phyloP scores from a whole-genome alignment of 2,797 vertebrate genomes.

The Aphelocoma californica region DNA sequence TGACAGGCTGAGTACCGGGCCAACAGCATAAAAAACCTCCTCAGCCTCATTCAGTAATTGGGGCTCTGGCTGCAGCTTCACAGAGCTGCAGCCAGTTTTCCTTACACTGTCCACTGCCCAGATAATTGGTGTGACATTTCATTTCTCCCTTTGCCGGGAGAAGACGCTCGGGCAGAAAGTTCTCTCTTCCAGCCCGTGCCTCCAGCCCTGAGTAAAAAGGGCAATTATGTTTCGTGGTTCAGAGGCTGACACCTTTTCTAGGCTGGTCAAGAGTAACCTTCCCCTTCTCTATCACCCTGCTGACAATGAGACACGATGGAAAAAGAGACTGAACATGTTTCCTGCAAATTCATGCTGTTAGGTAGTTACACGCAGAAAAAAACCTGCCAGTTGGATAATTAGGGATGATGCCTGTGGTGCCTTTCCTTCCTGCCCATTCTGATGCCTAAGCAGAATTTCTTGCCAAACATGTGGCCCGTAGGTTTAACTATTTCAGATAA shows the following conservation, averaged over 20 bases:
- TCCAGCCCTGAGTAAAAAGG: background rate
- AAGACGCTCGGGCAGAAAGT: constrained; percentile 16
- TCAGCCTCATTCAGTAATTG: constrained; percentile 17
- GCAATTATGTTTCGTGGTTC: background rate
- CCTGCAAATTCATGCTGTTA: background rate
- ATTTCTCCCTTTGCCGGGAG: constrained; percentile 31
- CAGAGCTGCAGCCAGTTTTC: background rate
- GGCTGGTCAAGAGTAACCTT: background rate
- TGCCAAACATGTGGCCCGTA: background rate
- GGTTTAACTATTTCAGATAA: background rate
- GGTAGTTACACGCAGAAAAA: constrained; percentile 2
- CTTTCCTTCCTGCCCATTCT: background rate
- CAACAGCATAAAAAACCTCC: background rate
- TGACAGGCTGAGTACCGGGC: background rate
- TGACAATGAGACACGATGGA: background rate
- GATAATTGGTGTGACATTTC: constrained; percentile 69
- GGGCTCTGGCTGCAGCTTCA: background rate
- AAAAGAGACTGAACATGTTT: accelerated
- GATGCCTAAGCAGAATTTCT: background rate
- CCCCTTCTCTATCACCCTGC: background rate
- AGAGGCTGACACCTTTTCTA: background rate
- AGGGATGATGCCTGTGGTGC: background rate
- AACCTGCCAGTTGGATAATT: background rate
- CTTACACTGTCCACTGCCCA: constrained; percentile 11
- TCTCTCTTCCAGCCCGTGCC: constrained; percentile 38